These are phyloP conservation scores for Antheraea yamamai DNA, from an alignment of 2,888 invertebrate species.

Conservation along the genomic window DNA sequence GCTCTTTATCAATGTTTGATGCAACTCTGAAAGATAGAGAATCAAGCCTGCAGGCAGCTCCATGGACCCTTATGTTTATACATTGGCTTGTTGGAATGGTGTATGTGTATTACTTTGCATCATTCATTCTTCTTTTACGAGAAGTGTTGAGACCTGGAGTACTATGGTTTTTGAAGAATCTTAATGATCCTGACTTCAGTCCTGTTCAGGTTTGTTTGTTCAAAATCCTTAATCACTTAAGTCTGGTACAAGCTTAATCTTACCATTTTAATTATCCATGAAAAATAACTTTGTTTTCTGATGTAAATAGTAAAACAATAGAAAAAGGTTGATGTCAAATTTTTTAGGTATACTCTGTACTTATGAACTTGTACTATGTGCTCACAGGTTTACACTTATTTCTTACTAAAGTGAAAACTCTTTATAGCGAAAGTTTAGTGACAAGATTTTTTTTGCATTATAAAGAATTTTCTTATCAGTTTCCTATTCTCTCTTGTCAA, in stretches of 20 bases:
- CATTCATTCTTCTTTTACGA: slow-evolving; percentile 94
- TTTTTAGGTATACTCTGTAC: no score
- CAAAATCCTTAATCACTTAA: not conserved
- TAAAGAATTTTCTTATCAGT: no score
- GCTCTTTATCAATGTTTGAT: slow-evolving; percentile 95
- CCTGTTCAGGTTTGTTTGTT: slow-evolving; percentile 90
- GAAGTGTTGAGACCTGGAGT: slow-evolving; percentile 98
- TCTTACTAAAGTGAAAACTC: no score
- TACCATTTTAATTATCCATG: not conserved
- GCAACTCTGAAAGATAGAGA: slow-evolving; percentile 94
- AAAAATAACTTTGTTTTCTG: not conserved
- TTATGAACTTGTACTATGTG: no score
- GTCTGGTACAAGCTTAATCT: not conserved
- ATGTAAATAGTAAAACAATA: no score
- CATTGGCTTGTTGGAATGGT: slow-evolving; percentile 99
- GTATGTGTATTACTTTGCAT: slow-evolving; percentile 99
- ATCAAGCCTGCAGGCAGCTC: slow-evolving; percentile 93
- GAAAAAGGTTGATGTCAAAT: no score
- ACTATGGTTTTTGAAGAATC: slow-evolving; percentile 97
- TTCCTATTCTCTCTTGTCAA: no score
- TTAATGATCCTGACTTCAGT: slow-evolving; percentile 99
- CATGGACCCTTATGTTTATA: slow-evolving; percentile 98
- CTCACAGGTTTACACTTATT: no score
- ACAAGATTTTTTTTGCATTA: no score
- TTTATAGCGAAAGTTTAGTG: no score